Percentiles rank a stretch among this genome's conserved stretches.
phyloP scores from a whole-genome alignment of 2,113 vertebrate genomes.

The Cairina moschata region DNA sequence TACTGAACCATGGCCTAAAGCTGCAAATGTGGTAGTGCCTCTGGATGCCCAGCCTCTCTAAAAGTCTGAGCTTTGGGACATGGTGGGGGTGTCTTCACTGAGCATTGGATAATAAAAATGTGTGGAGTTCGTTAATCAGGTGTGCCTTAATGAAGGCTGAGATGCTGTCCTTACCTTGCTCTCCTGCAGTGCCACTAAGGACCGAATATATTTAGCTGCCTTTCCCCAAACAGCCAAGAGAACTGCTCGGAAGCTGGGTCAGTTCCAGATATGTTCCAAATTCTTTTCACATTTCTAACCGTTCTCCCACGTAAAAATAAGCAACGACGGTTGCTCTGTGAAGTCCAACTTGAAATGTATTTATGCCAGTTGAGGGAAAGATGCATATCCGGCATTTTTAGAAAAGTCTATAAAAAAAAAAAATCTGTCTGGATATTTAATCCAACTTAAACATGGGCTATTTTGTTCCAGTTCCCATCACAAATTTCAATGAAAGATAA shows the following conservation, averaged over 20 bases:
- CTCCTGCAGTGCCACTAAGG: background rate
- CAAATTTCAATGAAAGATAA: background rate
- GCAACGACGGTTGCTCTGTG: background rate
- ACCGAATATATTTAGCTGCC: background rate
- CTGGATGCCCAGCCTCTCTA: background rate
- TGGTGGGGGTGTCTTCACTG: background rate
- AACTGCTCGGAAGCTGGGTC: background rate
- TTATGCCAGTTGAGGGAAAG: background rate
- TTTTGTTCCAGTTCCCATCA: background rate
- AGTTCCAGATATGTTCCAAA: background rate
- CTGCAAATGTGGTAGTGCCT: background rate
- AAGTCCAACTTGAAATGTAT: background rate
- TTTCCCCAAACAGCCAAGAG: background rate
- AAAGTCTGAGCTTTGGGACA: background rate
- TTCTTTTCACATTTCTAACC: background rate
- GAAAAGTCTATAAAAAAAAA: background rate
- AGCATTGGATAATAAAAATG: background rate
- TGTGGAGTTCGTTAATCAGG: background rate
- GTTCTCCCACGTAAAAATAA: background rate
- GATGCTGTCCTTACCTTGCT: background rate
- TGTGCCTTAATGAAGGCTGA: background rate
- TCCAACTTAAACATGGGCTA: background rate
- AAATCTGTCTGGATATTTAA: background rate
- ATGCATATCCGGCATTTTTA: background rate
- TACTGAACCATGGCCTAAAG: constrained; percentile 6